Percentiles rank a stretch among this genome's conserved stretches.
These are phyloP conservation scores for Acinonyx jubatus DNA, from an alignment of 2,113 vertebrate species.

Conservation along the genomic window DNA sequence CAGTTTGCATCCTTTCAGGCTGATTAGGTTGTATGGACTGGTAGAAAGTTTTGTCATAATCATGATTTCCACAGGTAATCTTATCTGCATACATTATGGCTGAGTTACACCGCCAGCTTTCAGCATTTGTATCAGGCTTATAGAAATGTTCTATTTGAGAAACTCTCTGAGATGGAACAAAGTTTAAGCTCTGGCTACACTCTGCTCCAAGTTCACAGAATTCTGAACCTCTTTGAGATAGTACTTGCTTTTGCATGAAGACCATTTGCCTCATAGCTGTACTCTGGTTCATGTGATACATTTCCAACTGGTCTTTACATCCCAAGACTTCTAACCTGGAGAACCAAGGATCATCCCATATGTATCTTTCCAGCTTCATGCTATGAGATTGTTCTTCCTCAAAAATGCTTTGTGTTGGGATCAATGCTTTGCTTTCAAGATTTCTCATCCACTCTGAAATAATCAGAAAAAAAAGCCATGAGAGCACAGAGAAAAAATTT, in stretches of 20 bases:
- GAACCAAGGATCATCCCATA: slow-evolving; percentile 70
- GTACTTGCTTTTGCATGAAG: slow-evolving; percentile 72
- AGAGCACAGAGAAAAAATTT: neutral
- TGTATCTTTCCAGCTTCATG: slow-evolving; percentile 65
- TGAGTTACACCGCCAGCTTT: slow-evolving; percentile 69
- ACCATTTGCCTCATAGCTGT: slow-evolving; percentile 69
- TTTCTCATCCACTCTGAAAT: slow-evolving; percentile 69
- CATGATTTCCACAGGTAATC: slow-evolving; percentile 44
- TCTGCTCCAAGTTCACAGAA: slow-evolving; percentile 58
- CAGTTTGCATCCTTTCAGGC: slow-evolving; percentile 5
- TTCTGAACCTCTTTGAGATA: slow-evolving; percentile 60
- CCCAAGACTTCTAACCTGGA: slow-evolving; percentile 71
- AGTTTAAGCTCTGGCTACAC: slow-evolving; percentile 56
- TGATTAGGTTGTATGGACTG: slow-evolving; percentile 44
- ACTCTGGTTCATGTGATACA: slow-evolving; percentile 65
- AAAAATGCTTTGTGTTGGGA: slow-evolving; percentile 51
- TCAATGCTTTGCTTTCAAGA: slow-evolving; percentile 58
- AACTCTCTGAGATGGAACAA: slow-evolving; percentile 63
- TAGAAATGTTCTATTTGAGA: slow-evolving; percentile 67
- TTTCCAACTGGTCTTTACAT: slow-evolving; percentile 68
- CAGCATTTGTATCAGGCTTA: slow-evolving; percentile 43
- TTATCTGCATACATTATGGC: slow-evolving; percentile 71
- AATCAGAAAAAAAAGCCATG: slow-evolving; percentile 6
- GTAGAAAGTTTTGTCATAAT: slow-evolving; percentile 35
- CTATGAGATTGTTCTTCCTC: slow-evolving; percentile 39